A percentile compares a stretch with the other conserved stretches of the same genome.
Evolutionary conservation across 1,140 invertebrate genomes (phyloP).

Genomic region (Pseudobourletiella spinata): DNA sequence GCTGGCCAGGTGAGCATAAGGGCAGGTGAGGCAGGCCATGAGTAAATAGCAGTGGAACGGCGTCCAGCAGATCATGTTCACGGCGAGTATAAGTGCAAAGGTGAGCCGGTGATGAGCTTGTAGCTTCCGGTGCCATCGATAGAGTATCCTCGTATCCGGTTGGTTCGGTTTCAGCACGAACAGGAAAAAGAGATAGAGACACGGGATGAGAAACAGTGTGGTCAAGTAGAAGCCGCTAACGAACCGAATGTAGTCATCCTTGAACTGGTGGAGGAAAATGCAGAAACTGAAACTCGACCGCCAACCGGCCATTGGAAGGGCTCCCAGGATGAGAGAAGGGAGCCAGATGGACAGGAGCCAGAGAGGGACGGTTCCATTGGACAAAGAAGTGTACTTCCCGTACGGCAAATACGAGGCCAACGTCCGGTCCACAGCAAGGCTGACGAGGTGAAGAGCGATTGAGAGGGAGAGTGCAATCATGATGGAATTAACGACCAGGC

Average conservation of each 20-base stretch:
- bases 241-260: slow-evolving; percentile 32
- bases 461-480: slow-evolving; percentile 24
- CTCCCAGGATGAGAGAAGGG: slow-evolving; percentile 19
- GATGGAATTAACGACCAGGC: slow-evolving; percentile 25
- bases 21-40: slow-evolving; percentile 23
- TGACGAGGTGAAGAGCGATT: slow-evolving; percentile 24
- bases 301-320: slow-evolving; percentile 29
- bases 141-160: slow-evolving; percentile 8
- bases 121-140: slow-evolving; percentile 33
- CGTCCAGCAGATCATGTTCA: slow-evolving; percentile 30
- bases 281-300: slow-evolving; percentile 32
- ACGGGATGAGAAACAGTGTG: slow-evolving; percentile 15
- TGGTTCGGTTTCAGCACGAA: slow-evolving; percentile 7
- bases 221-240: slow-evolving; percentile 27
- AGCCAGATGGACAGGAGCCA: slow-evolving; percentile 34
- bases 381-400: slow-evolving; percentile 20
- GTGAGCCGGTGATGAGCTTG: slow-evolving; percentile 31
- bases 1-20: slow-evolving; percentile 14
- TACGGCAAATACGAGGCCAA: slow-evolving; percentile 27
- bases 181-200: slow-evolving; percentile 25
- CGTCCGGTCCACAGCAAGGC: slow-evolving; percentile 30
- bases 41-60: slow-evolving; percentile 31
- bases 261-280: slow-evolving; percentile 33
- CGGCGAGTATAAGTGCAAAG: slow-evolving; percentile 20
- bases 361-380: slow-evolving; percentile 30